Evolutionary conservation across 2,888 invertebrate species (phyloP).

Genomic region (Norana najaformis): DNA sequence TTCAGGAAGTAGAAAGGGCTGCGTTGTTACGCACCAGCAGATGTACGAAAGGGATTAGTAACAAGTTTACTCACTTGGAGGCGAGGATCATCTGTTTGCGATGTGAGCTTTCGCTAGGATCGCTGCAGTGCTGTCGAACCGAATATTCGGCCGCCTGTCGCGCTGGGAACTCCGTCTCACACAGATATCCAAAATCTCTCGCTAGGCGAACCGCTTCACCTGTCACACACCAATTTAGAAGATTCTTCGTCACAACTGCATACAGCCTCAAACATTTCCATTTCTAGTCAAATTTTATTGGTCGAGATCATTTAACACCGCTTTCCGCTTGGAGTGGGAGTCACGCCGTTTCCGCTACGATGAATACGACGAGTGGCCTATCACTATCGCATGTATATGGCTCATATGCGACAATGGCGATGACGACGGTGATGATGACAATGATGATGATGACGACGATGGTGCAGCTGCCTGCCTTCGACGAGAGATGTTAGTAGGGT

Average conservation of each 20-base stretch:
- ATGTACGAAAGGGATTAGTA: not conserved
- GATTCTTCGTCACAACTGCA: not conserved
- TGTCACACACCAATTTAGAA: constrained; percentile 55
- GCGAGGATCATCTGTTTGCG: constrained; percentile 73
- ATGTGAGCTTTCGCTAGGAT: constrained; percentile 58
- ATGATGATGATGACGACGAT: not conserved
- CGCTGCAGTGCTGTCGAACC: constrained; percentile 72
- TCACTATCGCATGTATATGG: no score
- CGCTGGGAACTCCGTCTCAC: constrained; percentile 98
- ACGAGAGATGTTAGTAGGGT: constrained; percentile 95
- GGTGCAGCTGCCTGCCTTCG: constrained; percentile 72
- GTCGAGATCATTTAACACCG: no score
- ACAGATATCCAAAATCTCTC: constrained; percentile 95
- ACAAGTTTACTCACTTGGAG: constrained; percentile 71
- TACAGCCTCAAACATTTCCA: not conserved
- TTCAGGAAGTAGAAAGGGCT: no score
- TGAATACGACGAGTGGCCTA: no score
- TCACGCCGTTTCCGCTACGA: no score
- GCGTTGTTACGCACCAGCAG: not conserved
- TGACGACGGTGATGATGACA: not conserved
- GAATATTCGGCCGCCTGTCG: constrained; percentile 95
- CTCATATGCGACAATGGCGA: not conserved
- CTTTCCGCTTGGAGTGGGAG: no score
- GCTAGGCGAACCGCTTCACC: constrained; percentile 98
- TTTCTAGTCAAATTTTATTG: no score